Conservation (phyloP, 1,140 invertebrate species). For the Sinella curviseta region DNA sequence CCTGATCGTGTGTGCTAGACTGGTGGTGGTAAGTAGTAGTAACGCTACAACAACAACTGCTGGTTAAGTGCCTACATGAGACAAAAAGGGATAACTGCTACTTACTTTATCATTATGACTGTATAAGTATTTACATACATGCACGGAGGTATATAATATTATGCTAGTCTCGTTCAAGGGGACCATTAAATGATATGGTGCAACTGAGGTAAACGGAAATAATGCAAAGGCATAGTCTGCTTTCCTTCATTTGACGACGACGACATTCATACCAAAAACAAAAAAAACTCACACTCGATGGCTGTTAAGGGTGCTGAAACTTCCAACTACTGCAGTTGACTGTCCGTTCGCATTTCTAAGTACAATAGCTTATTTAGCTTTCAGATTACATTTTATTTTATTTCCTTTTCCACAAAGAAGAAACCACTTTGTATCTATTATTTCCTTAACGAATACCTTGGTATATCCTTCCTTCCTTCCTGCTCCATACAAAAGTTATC, state of each 20-base stretch:
- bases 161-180: too few species aligned
- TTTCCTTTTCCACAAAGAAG: neutral
- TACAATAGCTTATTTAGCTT: neutral
- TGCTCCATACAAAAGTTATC: too few species aligned
- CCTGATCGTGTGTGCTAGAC: too few species aligned
- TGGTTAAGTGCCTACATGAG: neutral
- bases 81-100: neutral
- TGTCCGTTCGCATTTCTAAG: neutral
- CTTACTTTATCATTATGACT: neutral
- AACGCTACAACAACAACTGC: too few species aligned
- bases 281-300: too few species aligned
- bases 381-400: neutral
- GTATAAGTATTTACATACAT: neutral
- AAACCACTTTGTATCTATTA: conserved; percentile 5
- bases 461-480: too few species aligned
- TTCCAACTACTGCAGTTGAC: too few species aligned
- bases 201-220: too few species aligned
- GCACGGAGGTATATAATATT: neutral
- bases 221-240: neutral
- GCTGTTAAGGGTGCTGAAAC: neutral
- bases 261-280: neutral
- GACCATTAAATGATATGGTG: too few species aligned
- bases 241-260: neutral
- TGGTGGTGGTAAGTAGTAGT: too few species aligned
- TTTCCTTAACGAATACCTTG: neutral